A percentile compares a stretch with the other conserved stretches of the same genome.
These are phyloP conservation scores for Siderastrea radians DNA, from an alignment of 92 coral and sea anemone genomes.

Conservation along the genomic window DNA sequence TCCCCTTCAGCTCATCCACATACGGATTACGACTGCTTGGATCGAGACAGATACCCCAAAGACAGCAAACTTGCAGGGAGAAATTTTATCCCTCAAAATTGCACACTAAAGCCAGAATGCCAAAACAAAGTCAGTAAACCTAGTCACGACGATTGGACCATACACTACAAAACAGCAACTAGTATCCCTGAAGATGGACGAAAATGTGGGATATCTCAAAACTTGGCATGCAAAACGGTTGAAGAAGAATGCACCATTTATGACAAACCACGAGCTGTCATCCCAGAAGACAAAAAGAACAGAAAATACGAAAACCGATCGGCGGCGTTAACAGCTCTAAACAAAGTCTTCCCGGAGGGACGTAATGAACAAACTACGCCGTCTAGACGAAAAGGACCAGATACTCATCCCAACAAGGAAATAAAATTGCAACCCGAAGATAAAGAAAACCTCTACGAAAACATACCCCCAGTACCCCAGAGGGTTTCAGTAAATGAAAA, in stretches of 20 bases:
- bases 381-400: not conserved
- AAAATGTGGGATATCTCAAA: not conserved
- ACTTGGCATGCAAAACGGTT: not conserved
- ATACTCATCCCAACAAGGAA: not conserved
- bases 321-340: not conserved
- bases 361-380: not conserved
- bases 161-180: not conserved
- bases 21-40: too few species aligned
- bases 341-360: not conserved
- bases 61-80: not conserved
- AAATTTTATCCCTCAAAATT: not conserved
- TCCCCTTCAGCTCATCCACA: too few species aligned
- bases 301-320: not conserved
- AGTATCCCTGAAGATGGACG: not conserved
- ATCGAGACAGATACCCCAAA: not conserved
- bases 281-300: not conserved
- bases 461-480: not conserved
- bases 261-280: not conserved
- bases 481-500: not conserved
- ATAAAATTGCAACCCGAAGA: not conserved
- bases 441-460: not conserved
- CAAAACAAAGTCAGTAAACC: not conserved
- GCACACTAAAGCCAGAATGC: not conserved
- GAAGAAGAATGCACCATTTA: not conserved
- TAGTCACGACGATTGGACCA: not conserved